Conservation (phyloP, 2,888 invertebrate species). For the Drosophila rellima region DNA sequence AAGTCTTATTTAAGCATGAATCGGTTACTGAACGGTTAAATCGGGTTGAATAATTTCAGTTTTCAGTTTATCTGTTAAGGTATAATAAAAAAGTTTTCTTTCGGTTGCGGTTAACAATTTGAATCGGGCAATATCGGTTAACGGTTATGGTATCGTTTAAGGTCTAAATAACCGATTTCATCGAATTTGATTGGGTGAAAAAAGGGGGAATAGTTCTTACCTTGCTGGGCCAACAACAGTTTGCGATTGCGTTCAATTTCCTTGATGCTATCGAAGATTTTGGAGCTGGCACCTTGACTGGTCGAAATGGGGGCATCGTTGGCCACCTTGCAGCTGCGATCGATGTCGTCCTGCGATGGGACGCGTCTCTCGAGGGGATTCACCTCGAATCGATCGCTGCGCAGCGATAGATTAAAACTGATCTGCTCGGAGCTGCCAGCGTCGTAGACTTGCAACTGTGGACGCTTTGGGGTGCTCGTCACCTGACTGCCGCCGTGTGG, state of each 20-base stretch:
- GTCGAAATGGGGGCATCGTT: constrained; percentile 92
- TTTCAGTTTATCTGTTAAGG: no score
- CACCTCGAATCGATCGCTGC: constrained; percentile 85
- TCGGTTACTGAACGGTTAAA: no score
- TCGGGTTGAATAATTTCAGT: no score
- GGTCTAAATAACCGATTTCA: no score
- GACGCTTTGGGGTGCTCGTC: constrained; percentile 80
- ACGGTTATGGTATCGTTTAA: no score
- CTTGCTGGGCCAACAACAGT: constrained; percentile 95
- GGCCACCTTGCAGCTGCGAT: constrained; percentile 95
- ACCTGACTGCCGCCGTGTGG: constrained; percentile 62
- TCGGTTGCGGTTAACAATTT: no score
- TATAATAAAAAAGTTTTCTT: no score
- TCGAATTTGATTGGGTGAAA: no score
- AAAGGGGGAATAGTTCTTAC: no score
- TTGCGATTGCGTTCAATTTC: constrained; percentile 96
- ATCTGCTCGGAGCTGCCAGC: constrained; percentile 79
- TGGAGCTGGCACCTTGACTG: constrained; percentile 90
- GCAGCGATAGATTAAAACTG: constrained; percentile 84
- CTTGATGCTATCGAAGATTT: constrained; percentile 94
- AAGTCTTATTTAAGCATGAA: no score
- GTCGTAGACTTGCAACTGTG: constrained; percentile 76
- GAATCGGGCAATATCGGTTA: no score
- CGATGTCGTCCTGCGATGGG: constrained; percentile 94
- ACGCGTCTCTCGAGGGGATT: constrained; percentile 86